Evolutionary conservation across 23 tunicate species (phyloP).

Genomic region (Trididemnum clinides): DNA sequence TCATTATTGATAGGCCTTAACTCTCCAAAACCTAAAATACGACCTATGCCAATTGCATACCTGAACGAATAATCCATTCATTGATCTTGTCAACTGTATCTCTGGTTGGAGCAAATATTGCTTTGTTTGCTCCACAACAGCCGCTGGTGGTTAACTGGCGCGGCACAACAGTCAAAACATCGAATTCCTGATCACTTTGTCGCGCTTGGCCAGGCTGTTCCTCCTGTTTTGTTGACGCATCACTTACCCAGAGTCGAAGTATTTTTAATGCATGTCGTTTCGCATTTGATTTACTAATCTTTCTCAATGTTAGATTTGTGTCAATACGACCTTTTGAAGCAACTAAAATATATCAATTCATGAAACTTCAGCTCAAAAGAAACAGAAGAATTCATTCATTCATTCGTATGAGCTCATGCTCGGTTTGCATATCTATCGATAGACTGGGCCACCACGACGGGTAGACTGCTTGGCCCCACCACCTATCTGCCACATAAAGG

Average conservation of each 20-base stretch:
- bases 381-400: no score
- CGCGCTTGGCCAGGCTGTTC: background rate
- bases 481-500: no score
- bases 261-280: slow-evolving; percentile 49
- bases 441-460: no score
- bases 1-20: no score
- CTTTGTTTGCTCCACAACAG: slow-evolving; percentile 67
- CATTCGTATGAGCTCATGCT: no score
- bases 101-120: slow-evolving; percentile 51
- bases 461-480: no score
- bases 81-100: slow-evolving; percentile 45
- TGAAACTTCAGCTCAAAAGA: no score
- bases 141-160: slow-evolving; percentile 62
- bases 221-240: background rate
- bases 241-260: slow-evolving; percentile 68
- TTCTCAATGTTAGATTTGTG: slow-evolving; percentile 15
- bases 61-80: slow-evolving; percentile 56
- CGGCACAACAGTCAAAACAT: slow-evolving; percentile 53
- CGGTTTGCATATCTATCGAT: no score
- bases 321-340: slow-evolving; percentile 44
- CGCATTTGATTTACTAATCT: slow-evolving; percentile 27
- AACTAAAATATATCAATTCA: slow-evolving; percentile 24
- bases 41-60: no score
- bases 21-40: no score
- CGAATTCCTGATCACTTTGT: slow-evolving; percentile 1